These are phyloP conservation scores for Drosophila subquinaria DNA, from an alignment of 2,888 invertebrate species.

Conservation along the genomic window DNA sequence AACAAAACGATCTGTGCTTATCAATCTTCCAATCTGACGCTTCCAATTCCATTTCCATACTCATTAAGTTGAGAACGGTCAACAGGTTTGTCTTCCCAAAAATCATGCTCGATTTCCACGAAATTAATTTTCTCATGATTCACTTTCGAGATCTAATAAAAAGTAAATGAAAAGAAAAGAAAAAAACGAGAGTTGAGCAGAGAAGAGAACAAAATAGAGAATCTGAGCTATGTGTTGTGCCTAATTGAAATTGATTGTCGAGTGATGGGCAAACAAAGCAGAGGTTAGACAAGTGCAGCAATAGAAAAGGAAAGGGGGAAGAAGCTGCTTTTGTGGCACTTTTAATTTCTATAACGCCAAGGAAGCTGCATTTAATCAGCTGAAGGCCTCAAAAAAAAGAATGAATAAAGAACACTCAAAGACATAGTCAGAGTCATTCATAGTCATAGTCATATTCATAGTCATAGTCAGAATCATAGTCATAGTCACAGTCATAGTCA, in stretches of 20 bases:
- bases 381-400: constrained; percentile 15
- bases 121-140: constrained; percentile 75
- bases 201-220: constrained; percentile 8
- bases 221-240: constrained; percentile 31
- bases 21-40: constrained; percentile 52
- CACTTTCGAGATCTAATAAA: constrained; percentile 40
- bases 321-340: constrained; percentile 37
- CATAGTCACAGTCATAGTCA: constrained; percentile 14
- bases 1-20: constrained; percentile 57
- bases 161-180: not conserved
- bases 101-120: constrained; percentile 72
- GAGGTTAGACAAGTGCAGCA: constrained; percentile 29
- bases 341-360: constrained; percentile 61
- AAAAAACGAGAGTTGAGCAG: constrained; percentile 42
- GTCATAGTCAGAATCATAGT: not conserved
- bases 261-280: constrained; percentile 47
- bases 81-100: constrained; percentile 68
- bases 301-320: not conserved
- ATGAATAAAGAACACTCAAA: not conserved
- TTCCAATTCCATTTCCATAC: constrained; percentile 67
- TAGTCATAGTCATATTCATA: constrained; percentile 4
- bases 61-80: constrained; percentile 67
- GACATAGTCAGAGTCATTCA: constrained; percentile 3
- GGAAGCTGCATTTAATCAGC: constrained; percentile 78
- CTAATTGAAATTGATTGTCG: constrained; percentile 74